A percentile compares a stretch with the other conserved stretches of the same genome.
Evolutionary conservation across 2,888 invertebrate genomes (phyloP).

Genomic region (Limnephilus rhombicus): DNA sequence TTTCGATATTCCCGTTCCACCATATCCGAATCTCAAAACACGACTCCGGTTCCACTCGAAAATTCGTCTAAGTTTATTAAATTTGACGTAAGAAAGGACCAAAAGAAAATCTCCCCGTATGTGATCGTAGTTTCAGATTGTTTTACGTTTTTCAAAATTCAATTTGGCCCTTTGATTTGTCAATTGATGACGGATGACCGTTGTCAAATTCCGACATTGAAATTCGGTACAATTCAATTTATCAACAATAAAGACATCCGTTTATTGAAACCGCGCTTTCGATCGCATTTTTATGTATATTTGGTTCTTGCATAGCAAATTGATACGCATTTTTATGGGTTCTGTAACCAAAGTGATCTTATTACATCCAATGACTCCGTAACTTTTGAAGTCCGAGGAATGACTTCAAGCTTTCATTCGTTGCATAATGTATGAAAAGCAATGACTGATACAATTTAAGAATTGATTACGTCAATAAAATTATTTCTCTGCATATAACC

Average conservation of each 20-base stretch:
- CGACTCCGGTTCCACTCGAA: neutral
- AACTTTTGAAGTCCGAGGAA: neutral
- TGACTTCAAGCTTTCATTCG: neutral
- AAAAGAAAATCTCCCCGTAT: neutral
- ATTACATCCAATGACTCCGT: conserved; percentile 43
- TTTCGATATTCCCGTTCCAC: neutral
- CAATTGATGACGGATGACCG: neutral
- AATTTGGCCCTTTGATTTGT: neutral
- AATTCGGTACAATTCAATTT: conserved; percentile 39
- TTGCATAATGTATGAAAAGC: neutral
- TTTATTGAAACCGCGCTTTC: conserved; percentile 32
- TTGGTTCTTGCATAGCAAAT: conserved; percentile 44
- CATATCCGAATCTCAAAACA: neutral
- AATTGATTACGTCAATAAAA: neutral
- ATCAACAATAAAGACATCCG: conserved; percentile 54
- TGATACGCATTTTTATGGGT: conserved; percentile 51
- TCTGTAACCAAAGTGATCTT: conserved; percentile 45
- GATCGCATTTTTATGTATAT: conserved; percentile 49
- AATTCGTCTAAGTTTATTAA: neutral
- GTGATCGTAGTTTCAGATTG: neutral
- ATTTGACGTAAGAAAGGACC: neutral
- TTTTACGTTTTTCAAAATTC: neutral
- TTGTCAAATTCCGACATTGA: neutral
- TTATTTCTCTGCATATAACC: no score
- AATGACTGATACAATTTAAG: neutral